Evolutionary conservation across 2,797 vertebrate species (phyloP).

Genomic region (Hydrophis major): DNA sequence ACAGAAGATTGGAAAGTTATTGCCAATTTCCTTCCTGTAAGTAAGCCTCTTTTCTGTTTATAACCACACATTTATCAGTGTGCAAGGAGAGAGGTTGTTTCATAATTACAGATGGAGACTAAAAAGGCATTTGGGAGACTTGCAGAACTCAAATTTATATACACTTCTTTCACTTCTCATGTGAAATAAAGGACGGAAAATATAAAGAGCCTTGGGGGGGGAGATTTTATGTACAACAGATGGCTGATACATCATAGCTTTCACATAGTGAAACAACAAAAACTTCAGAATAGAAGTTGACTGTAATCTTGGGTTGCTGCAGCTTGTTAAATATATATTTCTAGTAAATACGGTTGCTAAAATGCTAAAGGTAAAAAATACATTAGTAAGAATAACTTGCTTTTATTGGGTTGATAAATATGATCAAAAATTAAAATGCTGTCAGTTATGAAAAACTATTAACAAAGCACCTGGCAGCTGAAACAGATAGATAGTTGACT

Average conservation of each 20-base stretch:
- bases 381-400: neutral
- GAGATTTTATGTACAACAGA: constrained; percentile 21
- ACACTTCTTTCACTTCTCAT: constrained; percentile 49
- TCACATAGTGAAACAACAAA: constrained; percentile 32
- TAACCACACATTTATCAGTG: constrained; percentile 45
- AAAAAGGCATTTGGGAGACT: constrained; percentile 34
- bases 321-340: constrained; percentile 29
- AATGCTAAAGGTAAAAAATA: constrained; percentile 18
- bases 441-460: neutral
- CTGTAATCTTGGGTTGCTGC: neutral
- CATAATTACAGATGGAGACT: constrained; percentile 36
- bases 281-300: constrained; percentile 8
- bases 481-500: neutral
- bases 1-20: constrained; percentile 99
- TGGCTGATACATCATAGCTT: constrained; percentile 12
- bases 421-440: constrained; percentile 8
- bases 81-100: constrained; percentile 37
- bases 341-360: constrained; percentile 10
- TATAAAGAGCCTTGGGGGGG: neutral
- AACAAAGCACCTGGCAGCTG: neutral
- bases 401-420: constrained; percentile 13
- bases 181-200: constrained; percentile 24
- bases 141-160: constrained; percentile 31
- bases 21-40: constrained; percentile 92
- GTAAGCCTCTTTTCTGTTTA: constrained; percentile 68